Percentiles rank a stretch among this genome's conserved stretches.
Evolutionary conservation across 2,888 invertebrate genomes (phyloP).

Genomic region (Hypomecis punctinalis): DNA sequence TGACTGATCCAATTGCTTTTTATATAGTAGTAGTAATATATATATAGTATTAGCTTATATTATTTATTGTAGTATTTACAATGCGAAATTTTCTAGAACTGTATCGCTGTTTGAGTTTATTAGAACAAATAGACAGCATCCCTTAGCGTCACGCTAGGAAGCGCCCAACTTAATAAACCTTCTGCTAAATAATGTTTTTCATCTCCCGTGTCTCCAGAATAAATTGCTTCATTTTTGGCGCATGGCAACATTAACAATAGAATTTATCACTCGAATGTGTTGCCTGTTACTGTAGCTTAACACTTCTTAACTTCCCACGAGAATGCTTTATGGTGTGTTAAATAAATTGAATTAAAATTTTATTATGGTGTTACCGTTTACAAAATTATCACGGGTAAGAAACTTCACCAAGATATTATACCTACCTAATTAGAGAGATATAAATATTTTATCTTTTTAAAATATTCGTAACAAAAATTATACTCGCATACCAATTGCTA

Average conservation of each 20-base stretch:
- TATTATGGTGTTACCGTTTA: neutral
- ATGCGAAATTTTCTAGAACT: neutral
- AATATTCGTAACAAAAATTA: no score
- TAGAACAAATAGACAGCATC: constrained; percentile 42
- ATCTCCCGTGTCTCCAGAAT: constrained; percentile 77
- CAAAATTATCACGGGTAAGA: neutral
- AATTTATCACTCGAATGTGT: constrained; percentile 75
- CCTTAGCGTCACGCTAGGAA: constrained; percentile 38
- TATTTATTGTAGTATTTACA: no score
- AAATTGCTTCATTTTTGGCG: constrained; percentile 81
- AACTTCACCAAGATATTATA: no score
- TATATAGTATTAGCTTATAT: no score
- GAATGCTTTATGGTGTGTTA: constrained; percentile 1
- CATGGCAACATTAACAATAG: constrained; percentile 67
- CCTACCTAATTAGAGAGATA: no score
- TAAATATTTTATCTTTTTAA: no score
- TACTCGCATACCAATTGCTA: no score
- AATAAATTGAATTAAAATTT: constrained; percentile 2
- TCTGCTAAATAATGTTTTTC: constrained; percentile 78
- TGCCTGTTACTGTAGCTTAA: constrained; percentile 60
- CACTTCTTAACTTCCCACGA: constrained; percentile 33
- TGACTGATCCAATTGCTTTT: no score
- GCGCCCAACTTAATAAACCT: constrained; percentile 68
- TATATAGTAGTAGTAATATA: no score
- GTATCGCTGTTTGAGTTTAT: constrained; percentile 26